These are phyloP conservation scores for Plagiodera versicolora DNA, from an alignment of 2,888 invertebrate species.

Conservation along the genomic window DNA sequence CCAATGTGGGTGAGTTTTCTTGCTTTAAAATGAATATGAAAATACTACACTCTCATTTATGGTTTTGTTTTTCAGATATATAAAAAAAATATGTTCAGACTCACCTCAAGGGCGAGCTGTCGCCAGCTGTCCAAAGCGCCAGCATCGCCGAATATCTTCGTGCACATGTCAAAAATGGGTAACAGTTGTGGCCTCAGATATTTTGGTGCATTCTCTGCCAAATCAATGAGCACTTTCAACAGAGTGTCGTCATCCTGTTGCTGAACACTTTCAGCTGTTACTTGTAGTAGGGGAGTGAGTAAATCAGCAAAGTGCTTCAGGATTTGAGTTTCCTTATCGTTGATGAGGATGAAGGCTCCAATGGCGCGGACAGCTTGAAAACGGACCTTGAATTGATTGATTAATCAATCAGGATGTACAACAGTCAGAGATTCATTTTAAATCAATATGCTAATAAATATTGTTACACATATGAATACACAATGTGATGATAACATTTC, in stretches of 20 bases:
- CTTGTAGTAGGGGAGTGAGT: constrained; percentile 75
- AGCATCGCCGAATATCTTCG: constrained; percentile 77
- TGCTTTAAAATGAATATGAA: no score
- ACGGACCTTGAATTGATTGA: constrained; percentile 57
- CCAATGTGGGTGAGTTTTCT: no score
- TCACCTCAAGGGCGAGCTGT: constrained; percentile 86
- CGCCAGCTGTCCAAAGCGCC: constrained; percentile 81
- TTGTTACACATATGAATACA: no score
- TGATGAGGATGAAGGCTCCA: constrained; percentile 85
- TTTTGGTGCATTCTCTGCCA: constrained; percentile 92
- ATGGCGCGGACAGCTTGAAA: constrained; percentile 83
- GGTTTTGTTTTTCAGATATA: no score
- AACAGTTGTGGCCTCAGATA: constrained; percentile 86
- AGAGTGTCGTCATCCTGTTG: constrained; percentile 87
- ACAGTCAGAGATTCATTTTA: no score
- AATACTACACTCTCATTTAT: no score
- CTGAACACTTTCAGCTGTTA: constrained; percentile 79
- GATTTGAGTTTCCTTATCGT: constrained; percentile 91
- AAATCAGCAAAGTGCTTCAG: constrained; percentile 87
- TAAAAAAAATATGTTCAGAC: no score
- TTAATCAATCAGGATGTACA: no score
- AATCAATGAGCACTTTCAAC: constrained; percentile 89
- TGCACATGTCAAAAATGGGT: constrained; percentile 82
- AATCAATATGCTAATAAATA: no score
- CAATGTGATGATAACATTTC: no score